Conservation (phyloP, 2,888 invertebrate species). For the Callyntrura sp. region DNA sequence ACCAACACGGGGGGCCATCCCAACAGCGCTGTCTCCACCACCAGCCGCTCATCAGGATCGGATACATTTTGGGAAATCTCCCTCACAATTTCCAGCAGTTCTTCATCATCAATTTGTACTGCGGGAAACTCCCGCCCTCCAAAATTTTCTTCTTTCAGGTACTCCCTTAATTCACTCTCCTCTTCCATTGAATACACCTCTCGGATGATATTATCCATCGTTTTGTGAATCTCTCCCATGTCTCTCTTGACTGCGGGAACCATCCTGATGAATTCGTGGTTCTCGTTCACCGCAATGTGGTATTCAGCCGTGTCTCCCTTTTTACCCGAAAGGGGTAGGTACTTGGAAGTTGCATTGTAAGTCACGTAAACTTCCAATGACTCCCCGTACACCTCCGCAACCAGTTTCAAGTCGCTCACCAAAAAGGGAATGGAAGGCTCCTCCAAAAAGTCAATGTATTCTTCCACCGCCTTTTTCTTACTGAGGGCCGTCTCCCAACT, state of each 20-base stretch:
- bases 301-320: background rate
- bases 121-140: no score
- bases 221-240: background rate
- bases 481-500: conserved; percentile 49
- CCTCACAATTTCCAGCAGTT: background rate
- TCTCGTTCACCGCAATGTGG: background rate
- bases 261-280: conserved; percentile 10
- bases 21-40: background rate
- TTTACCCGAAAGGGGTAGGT: background rate
- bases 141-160: background rate
- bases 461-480: conserved; percentile 68
- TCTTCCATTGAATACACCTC: background rate
- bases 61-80: no score
- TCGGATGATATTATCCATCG: background rate
- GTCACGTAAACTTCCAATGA: conserved; percentile 77
- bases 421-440: conserved; percentile 73
- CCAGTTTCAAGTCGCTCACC: conserved; percentile 78
- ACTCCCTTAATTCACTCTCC: background rate
- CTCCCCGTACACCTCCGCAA: conserved; percentile 77
- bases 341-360: background rate
- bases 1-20: background rate
- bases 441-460: conserved; percentile 74
- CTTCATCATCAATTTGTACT: background rate
- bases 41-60: no score
- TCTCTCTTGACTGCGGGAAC: background rate